Evolutionary conservation across 1,140 invertebrate species (phyloP).

Genomic region (Ylistrum balloti): DNA sequence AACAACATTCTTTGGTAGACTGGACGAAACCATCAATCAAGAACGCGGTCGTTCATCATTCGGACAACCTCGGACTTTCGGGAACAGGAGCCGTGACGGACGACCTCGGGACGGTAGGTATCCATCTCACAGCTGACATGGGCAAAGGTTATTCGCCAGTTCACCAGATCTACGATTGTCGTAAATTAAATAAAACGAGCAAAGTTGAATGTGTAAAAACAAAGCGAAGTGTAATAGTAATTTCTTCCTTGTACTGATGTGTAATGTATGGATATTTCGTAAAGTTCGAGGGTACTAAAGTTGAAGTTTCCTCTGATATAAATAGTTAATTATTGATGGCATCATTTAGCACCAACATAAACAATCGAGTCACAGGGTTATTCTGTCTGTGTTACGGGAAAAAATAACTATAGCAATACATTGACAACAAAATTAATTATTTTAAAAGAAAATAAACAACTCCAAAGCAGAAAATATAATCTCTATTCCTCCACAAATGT

Average conservation of each 20-base stretch:
- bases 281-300: not conserved
- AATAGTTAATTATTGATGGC: not conserved
- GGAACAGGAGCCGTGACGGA: conserved; percentile 21
- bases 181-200: conserved; percentile 14
- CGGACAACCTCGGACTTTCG: conserved; percentile 36
- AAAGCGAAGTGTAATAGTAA: conserved; percentile 15
- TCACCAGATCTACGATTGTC: too few species aligned
- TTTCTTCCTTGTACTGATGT: not conserved
- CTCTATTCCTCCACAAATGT: too few species aligned
- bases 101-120: conserved; percentile 36
- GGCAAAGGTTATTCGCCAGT: not conserved
- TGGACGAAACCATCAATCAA: conserved; percentile 18
- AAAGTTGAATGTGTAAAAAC: conserved; percentile 9
- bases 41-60: not conserved
- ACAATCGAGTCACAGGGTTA: not conserved
- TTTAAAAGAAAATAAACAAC: too few species aligned
- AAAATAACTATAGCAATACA: not conserved
- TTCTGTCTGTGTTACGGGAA: not conserved
- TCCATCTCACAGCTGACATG: conserved; percentile 22
- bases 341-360: not conserved
- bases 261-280: not conserved
- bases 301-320: not conserved
- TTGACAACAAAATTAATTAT: not conserved
- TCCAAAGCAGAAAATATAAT: too few species aligned
- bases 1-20: not conserved